Evolutionary conservation across 2,797 vertebrate species (phyloP).

Genomic region (Rhinophrynus dorsalis): DNA sequence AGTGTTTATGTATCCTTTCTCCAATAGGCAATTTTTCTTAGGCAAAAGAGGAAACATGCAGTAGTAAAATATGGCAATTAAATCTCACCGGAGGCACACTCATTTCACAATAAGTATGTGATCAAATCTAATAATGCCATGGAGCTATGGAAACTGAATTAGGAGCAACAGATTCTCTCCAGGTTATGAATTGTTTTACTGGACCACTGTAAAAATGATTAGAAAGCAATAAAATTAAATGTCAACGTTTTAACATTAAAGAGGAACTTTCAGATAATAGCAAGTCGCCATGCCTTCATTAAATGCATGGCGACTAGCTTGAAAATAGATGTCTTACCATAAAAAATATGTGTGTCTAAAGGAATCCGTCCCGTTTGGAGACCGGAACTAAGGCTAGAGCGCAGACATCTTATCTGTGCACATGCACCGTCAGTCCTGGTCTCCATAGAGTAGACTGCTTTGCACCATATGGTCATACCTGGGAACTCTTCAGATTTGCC

Average conservation of each 20-base stretch:
- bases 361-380: no score
- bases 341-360: no score
- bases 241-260: constrained; percentile 37
- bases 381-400: no score
- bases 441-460: no score
- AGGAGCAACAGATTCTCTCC: constrained; percentile 33
- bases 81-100: neutral
- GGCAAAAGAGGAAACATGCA: neutral
- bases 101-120: neutral
- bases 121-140: constrained; percentile 15
- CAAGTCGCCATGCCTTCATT: no score
- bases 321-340: no score
- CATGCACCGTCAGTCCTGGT: no score
- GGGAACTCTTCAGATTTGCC: no score
- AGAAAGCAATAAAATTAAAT: constrained; percentile 47
- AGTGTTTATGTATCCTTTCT: neutral
- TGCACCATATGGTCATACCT: no score
- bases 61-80: constrained; percentile 4
- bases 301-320: no score
- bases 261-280: no score
- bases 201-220: constrained; percentile 47
- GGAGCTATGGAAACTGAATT: constrained; percentile 30
- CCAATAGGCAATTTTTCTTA: neutral
- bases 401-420: no score
- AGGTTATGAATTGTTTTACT: constrained; percentile 40